A percentile compares a stretch with the other conserved stretches of the same genome.
Evolutionary conservation across 2,113 vertebrate genomes (phyloP).

Genomic region (Platanista minor): DNA sequence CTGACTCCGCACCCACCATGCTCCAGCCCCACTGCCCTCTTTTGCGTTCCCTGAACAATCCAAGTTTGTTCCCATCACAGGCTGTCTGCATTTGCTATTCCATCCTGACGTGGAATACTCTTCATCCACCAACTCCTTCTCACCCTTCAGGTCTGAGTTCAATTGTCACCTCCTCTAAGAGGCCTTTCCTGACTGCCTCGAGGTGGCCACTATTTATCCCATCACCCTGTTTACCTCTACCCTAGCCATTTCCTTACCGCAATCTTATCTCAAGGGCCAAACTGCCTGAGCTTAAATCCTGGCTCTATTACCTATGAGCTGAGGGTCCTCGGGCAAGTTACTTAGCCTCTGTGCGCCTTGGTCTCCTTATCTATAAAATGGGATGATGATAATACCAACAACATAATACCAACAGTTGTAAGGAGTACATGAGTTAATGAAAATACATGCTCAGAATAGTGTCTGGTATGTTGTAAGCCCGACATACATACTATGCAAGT

Average conservation of each 20-base stretch:
- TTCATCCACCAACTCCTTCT: not conserved
- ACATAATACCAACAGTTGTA: not conserved
- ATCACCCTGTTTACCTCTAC: not conserved
- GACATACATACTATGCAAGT: not conserved
- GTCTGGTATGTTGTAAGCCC: not conserved
- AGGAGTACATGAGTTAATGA: not conserved
- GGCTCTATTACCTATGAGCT: not conserved
- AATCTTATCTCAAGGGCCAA: not conserved
- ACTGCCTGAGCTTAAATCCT: not conserved
- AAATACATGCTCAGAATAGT: not conserved
- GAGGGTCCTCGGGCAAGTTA: not conserved
- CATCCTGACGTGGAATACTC: not conserved
- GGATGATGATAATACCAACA: not conserved
- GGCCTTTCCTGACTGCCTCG: not conserved
- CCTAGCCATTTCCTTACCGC: not conserved
- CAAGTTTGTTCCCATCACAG: not conserved
- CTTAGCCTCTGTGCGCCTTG: not conserved
- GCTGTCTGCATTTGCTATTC: not conserved
- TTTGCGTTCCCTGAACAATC: not conserved
- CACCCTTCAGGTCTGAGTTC: not conserved
- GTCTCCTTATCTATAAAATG: conserved; percentile 15
- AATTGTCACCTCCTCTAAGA: not conserved
- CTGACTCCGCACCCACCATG: not conserved
- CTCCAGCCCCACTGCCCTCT: not conserved
- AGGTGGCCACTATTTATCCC: not conserved